Evolutionary conservation across 2,888 invertebrate species (phyloP), one percentile per base, ranked within the genome.

Genomic region (Marasmarcha lunaedactyla): DNA sequence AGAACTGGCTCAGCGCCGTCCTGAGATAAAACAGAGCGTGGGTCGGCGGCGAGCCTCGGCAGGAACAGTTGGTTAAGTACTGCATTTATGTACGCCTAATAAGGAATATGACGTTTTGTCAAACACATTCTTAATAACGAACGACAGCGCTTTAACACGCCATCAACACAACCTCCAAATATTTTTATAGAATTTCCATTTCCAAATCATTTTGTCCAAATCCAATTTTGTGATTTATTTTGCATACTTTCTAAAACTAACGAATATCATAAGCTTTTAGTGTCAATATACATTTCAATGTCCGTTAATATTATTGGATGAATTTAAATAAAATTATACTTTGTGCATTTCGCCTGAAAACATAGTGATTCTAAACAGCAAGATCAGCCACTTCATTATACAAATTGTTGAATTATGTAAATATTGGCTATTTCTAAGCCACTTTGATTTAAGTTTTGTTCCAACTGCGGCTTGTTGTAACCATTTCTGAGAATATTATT

Each of bases 361-460:
- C 54, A 50, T 49, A 55, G 59, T 55, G 57, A 58, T 66, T 67
- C 65, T 60, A 53, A 67, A 69, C 69, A 72, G 62, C 65, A 62
- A 67, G 66, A 59, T 66, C 59, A 53, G 67, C 71, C 64, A 65
- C 63, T 67, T 74, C 59, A 71, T 78, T 81, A 79, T 81, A 70
- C 74, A 79, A 78, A 81, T 77, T 51, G 73, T 61, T 46, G 59
- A 69, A 81, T 81, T 81, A 83, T 83, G 79, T 62, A 66, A 83
- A 83, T 81, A 51, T 42, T 42, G 56, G 61, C 67, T 67, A 70
- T 74, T 71, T 72, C 64, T 71, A 76, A 76, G 71, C 72, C 51
- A 66, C 64, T 76, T 72, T 77, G 77, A 74, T 74, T 74, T 76
- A 77, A 69, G 61, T 66, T 66, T 60, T 55, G 59, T 61, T 57